These are phyloP conservation scores for Lucilia sericata DNA, from an alignment of 1,140 invertebrate genomes.

Conservation along the genomic window DNA sequence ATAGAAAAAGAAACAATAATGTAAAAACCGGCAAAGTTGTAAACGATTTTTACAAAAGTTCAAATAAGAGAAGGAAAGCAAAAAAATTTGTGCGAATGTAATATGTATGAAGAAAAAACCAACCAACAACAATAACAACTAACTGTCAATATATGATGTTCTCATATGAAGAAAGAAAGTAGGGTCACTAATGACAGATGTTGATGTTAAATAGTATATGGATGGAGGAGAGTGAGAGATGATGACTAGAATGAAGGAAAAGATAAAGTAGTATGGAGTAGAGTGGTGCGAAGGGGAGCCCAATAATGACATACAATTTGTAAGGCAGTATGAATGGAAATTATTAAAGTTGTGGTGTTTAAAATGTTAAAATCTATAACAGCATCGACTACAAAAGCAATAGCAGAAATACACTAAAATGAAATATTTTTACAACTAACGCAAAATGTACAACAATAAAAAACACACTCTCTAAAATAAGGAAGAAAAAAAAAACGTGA, in stretches of 20 bases:
- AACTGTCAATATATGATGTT: slow-evolving; percentile 19
- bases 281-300: not conserved
- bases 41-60: not conserved
- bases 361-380: not conserved
- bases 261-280: not conserved
- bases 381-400: not conserved
- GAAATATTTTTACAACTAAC: slow-evolving; percentile 23
- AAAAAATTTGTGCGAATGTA: not conserved
- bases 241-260: not conserved
- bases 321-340: not conserved
- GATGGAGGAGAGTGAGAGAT: not conserved
- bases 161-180: not conserved
- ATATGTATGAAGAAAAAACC: not conserved
- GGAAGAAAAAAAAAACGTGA: slow-evolving; percentile 35
- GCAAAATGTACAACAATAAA: not conserved
- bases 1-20: not conserved
- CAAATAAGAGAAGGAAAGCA: not conserved
- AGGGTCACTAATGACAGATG: slow-evolving; percentile 28
- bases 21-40: slow-evolving; percentile 22
- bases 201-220: not conserved
- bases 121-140: not conserved
- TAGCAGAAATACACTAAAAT: not conserved
- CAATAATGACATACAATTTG: not conserved
- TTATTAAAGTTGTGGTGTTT: not conserved
- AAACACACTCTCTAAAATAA: not conserved